Conservation (phyloP, 2,888 invertebrate genomes). For the Tribolium freemani region DNA sequence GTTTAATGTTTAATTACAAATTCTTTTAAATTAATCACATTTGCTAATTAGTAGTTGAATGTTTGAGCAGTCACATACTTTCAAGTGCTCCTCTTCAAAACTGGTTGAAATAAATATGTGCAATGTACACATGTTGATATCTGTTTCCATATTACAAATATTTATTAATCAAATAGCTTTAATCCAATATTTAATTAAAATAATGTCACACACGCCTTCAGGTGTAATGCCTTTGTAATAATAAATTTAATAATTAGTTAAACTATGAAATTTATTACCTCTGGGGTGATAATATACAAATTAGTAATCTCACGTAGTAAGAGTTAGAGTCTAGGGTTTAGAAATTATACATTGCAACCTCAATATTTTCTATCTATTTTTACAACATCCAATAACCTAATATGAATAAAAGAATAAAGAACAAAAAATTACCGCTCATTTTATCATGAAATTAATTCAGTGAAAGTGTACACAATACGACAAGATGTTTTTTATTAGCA, state of each 20-base stretch:
- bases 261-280: background rate
- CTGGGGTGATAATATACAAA: background rate
- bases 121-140: too few relatives aligned
- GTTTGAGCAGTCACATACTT: too few relatives aligned
- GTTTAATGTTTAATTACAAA: too few relatives aligned
- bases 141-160: too few relatives aligned
- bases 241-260: background rate
- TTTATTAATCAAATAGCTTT: too few relatives aligned
- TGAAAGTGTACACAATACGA: constrained; percentile 10
- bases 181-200: background rate
- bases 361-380: background rate
- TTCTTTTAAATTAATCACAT: too few relatives aligned
- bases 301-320: too few relatives aligned
- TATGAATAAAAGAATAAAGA: constrained; percentile 14
- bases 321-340: too few relatives aligned
- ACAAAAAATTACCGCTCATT: constrained; percentile 1
- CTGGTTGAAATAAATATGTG: too few relatives aligned
- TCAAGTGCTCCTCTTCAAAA: too few relatives aligned
- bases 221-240: background rate
- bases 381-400: background rate
- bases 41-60: too few relatives aligned
- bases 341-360: background rate
- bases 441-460: constrained; percentile 20
- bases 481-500: constrained; percentile 19
- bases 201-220: background rate